Conservation (phyloP, 2,797 vertebrate species). For the Acanthurus leucopareius region DNA sequence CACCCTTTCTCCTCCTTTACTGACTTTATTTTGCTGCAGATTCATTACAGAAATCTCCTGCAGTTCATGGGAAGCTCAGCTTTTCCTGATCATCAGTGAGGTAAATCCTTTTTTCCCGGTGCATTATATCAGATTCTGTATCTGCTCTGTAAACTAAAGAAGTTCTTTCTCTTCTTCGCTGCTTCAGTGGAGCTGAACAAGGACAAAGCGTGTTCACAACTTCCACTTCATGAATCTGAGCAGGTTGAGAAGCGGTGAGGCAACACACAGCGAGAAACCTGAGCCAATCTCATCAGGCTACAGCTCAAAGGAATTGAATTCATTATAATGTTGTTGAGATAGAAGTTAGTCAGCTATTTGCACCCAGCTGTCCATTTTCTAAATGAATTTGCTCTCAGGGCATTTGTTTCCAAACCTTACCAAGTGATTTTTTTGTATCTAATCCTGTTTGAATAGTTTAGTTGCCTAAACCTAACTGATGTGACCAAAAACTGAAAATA, state of each 20-base stretch:
- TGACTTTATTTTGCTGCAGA: constrained; percentile 10
- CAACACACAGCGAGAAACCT: not conserved
- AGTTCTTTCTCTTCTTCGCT: not conserved
- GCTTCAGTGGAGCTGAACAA: constrained; percentile 4
- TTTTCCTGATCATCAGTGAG: constrained; percentile 6
- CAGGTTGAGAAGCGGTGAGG: not conserved
- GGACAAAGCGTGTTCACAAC: not conserved
- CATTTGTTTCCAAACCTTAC: too few relatives aligned
- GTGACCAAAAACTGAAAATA: too few relatives aligned
- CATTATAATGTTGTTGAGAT: not conserved
- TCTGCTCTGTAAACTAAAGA: not conserved
- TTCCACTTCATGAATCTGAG: not conserved
- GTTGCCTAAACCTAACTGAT: too few relatives aligned
- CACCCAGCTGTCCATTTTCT: too few relatives aligned
- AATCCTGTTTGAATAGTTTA: too few relatives aligned
- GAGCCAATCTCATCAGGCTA: not conserved
- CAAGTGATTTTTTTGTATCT: too few relatives aligned
- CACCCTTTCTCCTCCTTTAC: too few relatives aligned
- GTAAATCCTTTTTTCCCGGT: not conserved
- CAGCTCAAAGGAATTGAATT: too few relatives aligned
- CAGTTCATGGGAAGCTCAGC: constrained; percentile 20
- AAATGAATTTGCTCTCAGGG: too few relatives aligned
- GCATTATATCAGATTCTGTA: not conserved
- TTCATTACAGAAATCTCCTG: constrained; percentile 48
- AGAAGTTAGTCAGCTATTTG: not conserved